Evolutionary conservation across 2,797 vertebrate species (phyloP).

Genomic region (Limosa lapponica): DNA sequence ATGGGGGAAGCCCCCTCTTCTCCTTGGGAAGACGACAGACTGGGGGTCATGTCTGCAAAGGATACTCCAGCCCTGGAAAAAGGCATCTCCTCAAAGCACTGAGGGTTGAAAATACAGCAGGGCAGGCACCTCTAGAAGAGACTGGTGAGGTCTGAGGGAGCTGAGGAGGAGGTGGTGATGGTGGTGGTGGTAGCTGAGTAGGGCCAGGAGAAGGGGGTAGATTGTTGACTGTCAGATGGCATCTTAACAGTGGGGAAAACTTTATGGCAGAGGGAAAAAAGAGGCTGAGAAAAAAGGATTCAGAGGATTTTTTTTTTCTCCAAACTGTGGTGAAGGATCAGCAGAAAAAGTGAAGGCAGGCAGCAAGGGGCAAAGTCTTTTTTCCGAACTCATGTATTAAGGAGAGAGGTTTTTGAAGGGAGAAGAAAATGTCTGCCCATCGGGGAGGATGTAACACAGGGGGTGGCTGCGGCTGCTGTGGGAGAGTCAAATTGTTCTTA

Average conservation of each 20-base stretch:
- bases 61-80: neutral
- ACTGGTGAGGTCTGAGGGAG: neutral
- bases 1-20: neutral
- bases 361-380: neutral
- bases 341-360: neutral
- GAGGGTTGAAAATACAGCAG: neutral
- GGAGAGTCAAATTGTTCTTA: conserved; percentile 18
- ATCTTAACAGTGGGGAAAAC: neutral
- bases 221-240: neutral
- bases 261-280: neutral
- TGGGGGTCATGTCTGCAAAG: neutral
- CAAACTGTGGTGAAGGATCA: neutral
- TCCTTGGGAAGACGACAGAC: neutral
- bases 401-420: neutral
- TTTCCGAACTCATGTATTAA: neutral
- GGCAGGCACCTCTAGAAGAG: neutral
- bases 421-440: neutral
- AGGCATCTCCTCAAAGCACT: neutral
- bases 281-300: neutral
- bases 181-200: too few species aligned
- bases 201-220: neutral
- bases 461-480: neutral
- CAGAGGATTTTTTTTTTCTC: neutral
- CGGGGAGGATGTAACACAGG: neutral
- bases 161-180: neutral